A percentile compares a stretch with the other conserved stretches of the same genome.
Conservation (phyloP, 2,113 vertebrate genomes). For the Camelus bactrianus region DNA sequence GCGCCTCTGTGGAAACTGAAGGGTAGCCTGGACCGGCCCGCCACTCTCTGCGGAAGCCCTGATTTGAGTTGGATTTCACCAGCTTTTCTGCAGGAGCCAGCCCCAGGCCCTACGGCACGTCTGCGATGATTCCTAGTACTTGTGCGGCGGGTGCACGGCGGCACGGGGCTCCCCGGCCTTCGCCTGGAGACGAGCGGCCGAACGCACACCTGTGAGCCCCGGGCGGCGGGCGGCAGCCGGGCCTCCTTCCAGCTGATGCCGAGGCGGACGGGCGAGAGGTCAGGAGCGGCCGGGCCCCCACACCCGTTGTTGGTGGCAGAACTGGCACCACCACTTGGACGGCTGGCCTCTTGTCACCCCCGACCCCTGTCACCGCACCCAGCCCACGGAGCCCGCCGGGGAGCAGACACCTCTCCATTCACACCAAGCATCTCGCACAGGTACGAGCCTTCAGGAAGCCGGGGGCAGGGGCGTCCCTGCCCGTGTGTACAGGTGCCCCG, state of each 20-base stretch:
- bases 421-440: not conserved
- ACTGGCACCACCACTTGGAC: too few relatives aligned
- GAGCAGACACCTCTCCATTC: not conserved
- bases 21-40: too few relatives aligned
- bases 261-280: not conserved
- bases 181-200: too few relatives aligned
- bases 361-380: not conserved
- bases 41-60: not conserved
- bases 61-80: too few relatives aligned
- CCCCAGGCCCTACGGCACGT: not conserved
- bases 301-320: not conserved
- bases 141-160: not conserved
- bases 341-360: too few relatives aligned
- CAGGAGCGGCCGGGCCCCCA: too few relatives aligned
- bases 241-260: too few relatives aligned
- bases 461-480: fast-evolving
- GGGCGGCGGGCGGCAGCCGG: too few relatives aligned
- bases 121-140: too few relatives aligned
- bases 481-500: fast-evolving
- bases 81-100: not conserved
- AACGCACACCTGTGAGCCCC: not conserved
- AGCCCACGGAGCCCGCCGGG: fast-evolving
- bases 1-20: fast-evolving
- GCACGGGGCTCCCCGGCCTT: not conserved
- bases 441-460: too few relatives aligned